phyloP scores from a whole-genome alignment of 2,888 invertebrate genomes.

The Phlogophora meticulosa region DNA sequence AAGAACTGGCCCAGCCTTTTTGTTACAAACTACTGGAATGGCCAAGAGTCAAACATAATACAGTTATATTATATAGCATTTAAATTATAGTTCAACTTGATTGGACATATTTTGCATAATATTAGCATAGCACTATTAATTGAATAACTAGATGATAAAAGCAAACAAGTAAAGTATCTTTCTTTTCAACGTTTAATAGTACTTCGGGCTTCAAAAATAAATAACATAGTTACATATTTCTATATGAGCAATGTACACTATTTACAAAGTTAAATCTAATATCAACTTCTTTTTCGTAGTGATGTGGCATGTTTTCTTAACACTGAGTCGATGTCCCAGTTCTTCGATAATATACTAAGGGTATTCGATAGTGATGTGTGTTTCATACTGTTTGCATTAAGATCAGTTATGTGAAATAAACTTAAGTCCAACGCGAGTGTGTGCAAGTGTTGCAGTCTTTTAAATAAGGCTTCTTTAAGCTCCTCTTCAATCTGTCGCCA shows the following conservation, averaged over 20 bases:
- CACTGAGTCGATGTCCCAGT: constrained; percentile 82
- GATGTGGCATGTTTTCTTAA: constrained; percentile 75
- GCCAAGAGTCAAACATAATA: too few species aligned
- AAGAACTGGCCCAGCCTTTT: too few species aligned
- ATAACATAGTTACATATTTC: constrained; percentile 80
- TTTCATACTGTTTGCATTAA: constrained; percentile 74
- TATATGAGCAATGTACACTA: constrained; percentile 87
- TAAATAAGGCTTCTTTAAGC: constrained; percentile 80
- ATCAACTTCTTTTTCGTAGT: constrained; percentile 68
- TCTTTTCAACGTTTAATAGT: constrained; percentile 81
- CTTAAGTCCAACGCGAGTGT: constrained; percentile 82
- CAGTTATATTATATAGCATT: too few species aligned
- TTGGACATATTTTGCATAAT: background rate
- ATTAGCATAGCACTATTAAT: background rate
- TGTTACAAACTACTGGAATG: too few species aligned
- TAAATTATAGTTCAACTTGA: constrained; percentile 3
- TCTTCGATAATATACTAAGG: constrained; percentile 76
- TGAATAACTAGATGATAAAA: background rate
- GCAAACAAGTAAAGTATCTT: constrained; percentile 32
- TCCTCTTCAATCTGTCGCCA: constrained; percentile 86
- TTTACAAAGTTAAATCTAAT: constrained; percentile 79
- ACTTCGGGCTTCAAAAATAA: constrained; percentile 82
- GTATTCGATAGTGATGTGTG: constrained; percentile 74
- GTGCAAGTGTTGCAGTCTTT: constrained; percentile 84
- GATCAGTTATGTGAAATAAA: constrained; percentile 80